Evolutionary conservation across 1,140 invertebrate species (phyloP), one percentile per base, ranked within the genome.

Genomic region (Temnothorax nylanderi): DNA sequence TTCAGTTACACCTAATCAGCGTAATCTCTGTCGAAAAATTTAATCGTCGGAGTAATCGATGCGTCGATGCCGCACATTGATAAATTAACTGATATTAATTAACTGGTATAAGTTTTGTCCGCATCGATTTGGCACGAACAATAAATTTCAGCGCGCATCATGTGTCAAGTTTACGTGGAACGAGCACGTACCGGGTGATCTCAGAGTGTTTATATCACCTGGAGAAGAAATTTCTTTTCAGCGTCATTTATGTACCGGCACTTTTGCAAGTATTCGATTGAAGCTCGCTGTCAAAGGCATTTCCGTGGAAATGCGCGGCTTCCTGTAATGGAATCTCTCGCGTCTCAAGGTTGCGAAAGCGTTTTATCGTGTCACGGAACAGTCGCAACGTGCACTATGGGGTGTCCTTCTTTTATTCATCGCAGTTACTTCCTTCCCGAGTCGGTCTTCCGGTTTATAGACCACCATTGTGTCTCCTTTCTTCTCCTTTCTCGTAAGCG

Each of bases 61-160:
- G 49, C 49, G 47, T 69, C 64, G 34, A 34, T 26, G n/a, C 8
- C n/a, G 13, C 32, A 41, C 64, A 41, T 26, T 47, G 77, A 80
- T 41, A 80, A 80, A 67, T 47, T 67, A 67, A 67, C 64, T 67
- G 16, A 58, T 37, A 58, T 82, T 82, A 82, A 82, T 82, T 82
- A 82, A 72, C 67, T 34, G 54, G 60, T 81, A 81, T 81, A 81
- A 58, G 16, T 74, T 26, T 58, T 37, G 49, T 5, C 8, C 26
- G n/a, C 34, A 16, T 81, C 37, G 26, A 82, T 58, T 44, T 44
- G 10, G 10, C 47, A 32, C 44, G 21, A 26, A 71, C 37, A n/a
- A 58, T 82, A 82, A 72, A 82, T 82, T 47, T 60, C 26, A n/a
- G 8, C n/a, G 34, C 32, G 76, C 16, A 16, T 65, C 47, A 18